phyloP scores from a whole-genome alignment of 2,113 vertebrate genomes.

The Sclerurus mexicanus region DNA sequence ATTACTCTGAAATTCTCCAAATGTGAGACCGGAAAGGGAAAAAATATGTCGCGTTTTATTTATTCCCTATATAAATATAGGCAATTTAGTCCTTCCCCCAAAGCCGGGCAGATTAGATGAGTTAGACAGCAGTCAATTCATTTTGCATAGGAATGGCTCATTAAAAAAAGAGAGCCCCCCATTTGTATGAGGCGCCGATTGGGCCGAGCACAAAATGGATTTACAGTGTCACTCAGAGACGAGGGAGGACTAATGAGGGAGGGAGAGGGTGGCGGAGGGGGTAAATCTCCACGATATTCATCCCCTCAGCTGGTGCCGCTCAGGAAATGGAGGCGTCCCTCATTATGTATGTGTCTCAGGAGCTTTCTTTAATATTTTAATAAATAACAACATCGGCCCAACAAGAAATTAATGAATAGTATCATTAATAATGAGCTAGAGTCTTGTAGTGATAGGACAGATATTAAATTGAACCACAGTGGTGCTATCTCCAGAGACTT shows the following conservation, averaged over 20 bases:
- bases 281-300: slow-evolving; percentile 79
- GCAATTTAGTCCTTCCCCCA: slow-evolving; percentile 84
- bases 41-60: slow-evolving; percentile 78
- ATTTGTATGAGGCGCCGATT: slow-evolving; percentile 83
- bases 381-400: slow-evolving; percentile 99
- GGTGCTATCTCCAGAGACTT: slow-evolving; percentile 95
- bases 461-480: slow-evolving; percentile 99
- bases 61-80: slow-evolving; percentile 81
- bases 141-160: slow-evolving; percentile 97
- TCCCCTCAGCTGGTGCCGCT: slow-evolving; percentile 70
- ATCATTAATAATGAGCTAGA: slow-evolving; percentile 99
- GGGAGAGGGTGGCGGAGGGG: slow-evolving; percentile 74
- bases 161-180: slow-evolving; percentile 81
- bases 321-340: slow-evolving; percentile 86
- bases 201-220: slow-evolving; percentile 89
- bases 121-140: slow-evolving; percentile 95
- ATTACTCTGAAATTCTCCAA: slow-evolving; percentile 69
- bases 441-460: slow-evolving; percentile 97
- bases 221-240: slow-evolving; percentile 97
- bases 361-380: slow-evolving; percentile 99
- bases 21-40: slow-evolving; percentile 54
- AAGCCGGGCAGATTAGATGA: slow-evolving; percentile 84
- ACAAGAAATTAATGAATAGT: slow-evolving; percentile 99
- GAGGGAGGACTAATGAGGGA: slow-evolving; percentile 94
- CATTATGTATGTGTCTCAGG: slow-evolving; percentile 94